phyloP scores from a whole-genome alignment of 2,888 invertebrate genomes.

The Amphipyra tragopoginis region DNA sequence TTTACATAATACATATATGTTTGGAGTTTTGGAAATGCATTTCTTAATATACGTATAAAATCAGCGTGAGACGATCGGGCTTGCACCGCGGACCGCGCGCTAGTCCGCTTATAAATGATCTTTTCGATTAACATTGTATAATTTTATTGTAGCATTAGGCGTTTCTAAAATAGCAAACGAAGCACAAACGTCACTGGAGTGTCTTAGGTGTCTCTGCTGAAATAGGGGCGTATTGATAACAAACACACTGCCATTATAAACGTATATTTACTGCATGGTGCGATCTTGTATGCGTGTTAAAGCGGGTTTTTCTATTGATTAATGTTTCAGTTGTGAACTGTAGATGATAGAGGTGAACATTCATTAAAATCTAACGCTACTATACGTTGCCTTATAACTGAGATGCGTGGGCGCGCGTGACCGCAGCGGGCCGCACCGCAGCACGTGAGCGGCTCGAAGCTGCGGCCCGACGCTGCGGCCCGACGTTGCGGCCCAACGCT shows the following conservation, averaged over 20 bases:
- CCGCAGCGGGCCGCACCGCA: no score
- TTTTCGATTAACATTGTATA: slow-evolving; percentile 69
- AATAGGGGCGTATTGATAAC: slow-evolving; percentile 75
- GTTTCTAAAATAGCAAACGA: slow-evolving; percentile 75
- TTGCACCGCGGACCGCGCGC: slow-evolving; percentile 87
- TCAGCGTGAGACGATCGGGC: slow-evolving; percentile 79
- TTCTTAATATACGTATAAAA: slow-evolving; percentile 86
- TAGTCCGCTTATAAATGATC: slow-evolving; percentile 75
- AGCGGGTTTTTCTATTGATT: slow-evolving; percentile 67
- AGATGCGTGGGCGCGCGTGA: slow-evolving; percentile 60
- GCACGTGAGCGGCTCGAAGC: no score
- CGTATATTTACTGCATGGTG: slow-evolving; percentile 75
- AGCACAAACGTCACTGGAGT: slow-evolving; percentile 86
- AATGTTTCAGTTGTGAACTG: slow-evolving; percentile 54
- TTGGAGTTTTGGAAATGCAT: slow-evolving; percentile 85
- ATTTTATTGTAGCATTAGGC: slow-evolving; percentile 82
- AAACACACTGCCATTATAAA: slow-evolving; percentile 87
- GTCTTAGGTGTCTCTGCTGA: slow-evolving; percentile 76
- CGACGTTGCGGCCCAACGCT: no score
- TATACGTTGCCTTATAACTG: slow-evolving; percentile 83
- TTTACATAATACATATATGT: slow-evolving; percentile 80
- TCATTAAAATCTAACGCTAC: slow-evolving; percentile 72
- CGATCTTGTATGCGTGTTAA: slow-evolving; percentile 75
- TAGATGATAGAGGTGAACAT: slow-evolving; percentile 67
- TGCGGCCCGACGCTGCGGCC: no score